Conservation (phyloP, 1,140 invertebrate genomes). For the Limonius californicus region DNA sequence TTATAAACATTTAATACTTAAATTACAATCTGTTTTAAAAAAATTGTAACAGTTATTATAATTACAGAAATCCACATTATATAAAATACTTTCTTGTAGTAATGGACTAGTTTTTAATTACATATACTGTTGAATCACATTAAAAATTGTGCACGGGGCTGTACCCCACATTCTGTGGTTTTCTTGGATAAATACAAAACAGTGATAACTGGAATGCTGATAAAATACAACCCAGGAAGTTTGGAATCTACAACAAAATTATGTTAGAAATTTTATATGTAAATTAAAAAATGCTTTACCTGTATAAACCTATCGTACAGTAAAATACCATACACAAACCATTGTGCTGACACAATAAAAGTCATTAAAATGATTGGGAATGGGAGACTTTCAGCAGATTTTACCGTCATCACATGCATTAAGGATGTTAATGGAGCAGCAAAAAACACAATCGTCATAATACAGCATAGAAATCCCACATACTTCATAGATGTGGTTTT, state of each 20-base stretch:
- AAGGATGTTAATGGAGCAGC: slow-evolving; percentile 72
- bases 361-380: slow-evolving; percentile 73
- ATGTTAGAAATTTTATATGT: too few relatives aligned
- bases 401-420: slow-evolving; percentile 69
- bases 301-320: slow-evolving; percentile 68
- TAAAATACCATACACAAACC: slow-evolving; percentile 71
- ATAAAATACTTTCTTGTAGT: too few relatives aligned
- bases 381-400: slow-evolving; percentile 72
- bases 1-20: too few relatives aligned
- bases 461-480: slow-evolving; percentile 59
- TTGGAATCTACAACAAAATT: slow-evolving; percentile 60
- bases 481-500: slow-evolving; percentile 24
- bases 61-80: too few relatives aligned
- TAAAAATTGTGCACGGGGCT: neutral
- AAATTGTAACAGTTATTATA: too few relatives aligned
- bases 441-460: slow-evolving; percentile 71
- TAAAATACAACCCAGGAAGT: slow-evolving; percentile 66
- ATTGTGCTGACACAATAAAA: slow-evolving; percentile 69
- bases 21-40: too few relatives aligned
- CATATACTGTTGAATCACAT: neutral
- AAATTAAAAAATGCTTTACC: slow-evolving; percentile 46
- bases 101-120: too few relatives aligned
- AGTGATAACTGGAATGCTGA: slow-evolving; percentile 65
- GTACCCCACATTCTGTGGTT: slow-evolving; percentile 22
- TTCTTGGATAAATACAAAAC: slow-evolving; percentile 65